These are phyloP conservation scores for Eupelmus urozonus DNA, from an alignment of 2,888 invertebrate species.

Conservation along the genomic window DNA sequence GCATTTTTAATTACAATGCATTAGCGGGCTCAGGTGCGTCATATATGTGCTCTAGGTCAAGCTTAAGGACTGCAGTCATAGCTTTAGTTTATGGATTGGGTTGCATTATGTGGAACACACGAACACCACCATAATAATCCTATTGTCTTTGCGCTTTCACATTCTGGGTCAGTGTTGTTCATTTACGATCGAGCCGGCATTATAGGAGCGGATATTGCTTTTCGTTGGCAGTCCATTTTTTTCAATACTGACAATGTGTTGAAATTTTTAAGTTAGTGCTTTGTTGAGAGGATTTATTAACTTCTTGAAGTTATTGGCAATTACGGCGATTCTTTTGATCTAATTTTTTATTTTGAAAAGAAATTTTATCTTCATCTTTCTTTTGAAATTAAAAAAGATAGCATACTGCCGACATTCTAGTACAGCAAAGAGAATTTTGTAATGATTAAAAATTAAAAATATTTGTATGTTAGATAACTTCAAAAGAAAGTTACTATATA, in stretches of 20 bases:
- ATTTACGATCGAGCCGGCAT: conserved; percentile 11
- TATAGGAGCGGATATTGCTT: not conserved
- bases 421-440: too few relatives aligned
- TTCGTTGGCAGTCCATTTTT: conserved; percentile 10
- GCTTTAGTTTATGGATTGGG: conserved; percentile 20
- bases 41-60: not conserved
- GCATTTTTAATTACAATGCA: conserved; percentile 10
- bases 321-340: too few relatives aligned
- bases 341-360: too few relatives aligned
- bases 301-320: too few relatives aligned
- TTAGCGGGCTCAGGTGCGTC: not conserved
- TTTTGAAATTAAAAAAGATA: too few relatives aligned
- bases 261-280: not conserved
- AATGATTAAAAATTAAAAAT: too few relatives aligned
- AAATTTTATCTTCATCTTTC: too few relatives aligned
- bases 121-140: conserved; percentile 26
- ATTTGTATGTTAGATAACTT: too few relatives aligned
- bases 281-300: conserved; percentile 12
- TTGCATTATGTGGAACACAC: conserved; percentile 33
- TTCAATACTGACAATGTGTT: conserved; percentile 17
- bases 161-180: conserved; percentile 44
- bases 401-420: too few relatives aligned
- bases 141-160: conserved; percentile 42
- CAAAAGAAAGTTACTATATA: not conserved
- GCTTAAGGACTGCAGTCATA: not conserved